Conservation (phyloP, 2,113 vertebrate species). For the Lynx canadensis region DNA sequence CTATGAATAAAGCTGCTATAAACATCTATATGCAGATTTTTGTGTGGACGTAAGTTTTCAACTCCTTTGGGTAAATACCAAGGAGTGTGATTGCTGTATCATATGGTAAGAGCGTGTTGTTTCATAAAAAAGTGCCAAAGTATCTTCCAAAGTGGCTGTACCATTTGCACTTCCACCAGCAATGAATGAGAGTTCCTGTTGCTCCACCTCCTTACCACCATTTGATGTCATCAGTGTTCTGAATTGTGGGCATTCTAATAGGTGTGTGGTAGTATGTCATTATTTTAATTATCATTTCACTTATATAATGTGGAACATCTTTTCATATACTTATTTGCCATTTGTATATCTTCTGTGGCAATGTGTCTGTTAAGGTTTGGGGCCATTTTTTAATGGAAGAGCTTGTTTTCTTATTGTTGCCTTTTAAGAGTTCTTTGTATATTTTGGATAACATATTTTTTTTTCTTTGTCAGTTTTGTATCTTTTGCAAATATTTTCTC, state of each 20-base stretch:
- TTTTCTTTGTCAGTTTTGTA: neutral
- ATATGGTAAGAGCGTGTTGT: neutral
- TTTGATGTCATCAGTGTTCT: neutral
- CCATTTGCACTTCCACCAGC: neutral
- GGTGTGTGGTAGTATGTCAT: neutral
- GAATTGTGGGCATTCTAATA: neutral
- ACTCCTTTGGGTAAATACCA: neutral
- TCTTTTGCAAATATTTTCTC: conserved; percentile 1
- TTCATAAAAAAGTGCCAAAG: neutral
- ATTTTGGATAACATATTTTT: neutral
- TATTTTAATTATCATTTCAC: neutral
- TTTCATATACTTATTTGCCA: neutral
- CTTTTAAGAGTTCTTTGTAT: neutral
- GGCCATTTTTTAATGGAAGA: neutral
- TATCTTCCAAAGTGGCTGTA: neutral
- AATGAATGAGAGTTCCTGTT: neutral
- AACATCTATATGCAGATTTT: neutral
- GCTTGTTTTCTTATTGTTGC: neutral
- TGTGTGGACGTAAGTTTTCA: neutral
- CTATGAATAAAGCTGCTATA: neutral
- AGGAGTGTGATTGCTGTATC: neutral
- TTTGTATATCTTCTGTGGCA: neutral
- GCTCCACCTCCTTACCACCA: neutral
- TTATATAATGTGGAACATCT: neutral
- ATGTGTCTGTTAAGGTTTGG: neutral